phyloP scores from a whole-genome alignment of 2,797 vertebrate species.

The Okamejei kenojei region DNA sequence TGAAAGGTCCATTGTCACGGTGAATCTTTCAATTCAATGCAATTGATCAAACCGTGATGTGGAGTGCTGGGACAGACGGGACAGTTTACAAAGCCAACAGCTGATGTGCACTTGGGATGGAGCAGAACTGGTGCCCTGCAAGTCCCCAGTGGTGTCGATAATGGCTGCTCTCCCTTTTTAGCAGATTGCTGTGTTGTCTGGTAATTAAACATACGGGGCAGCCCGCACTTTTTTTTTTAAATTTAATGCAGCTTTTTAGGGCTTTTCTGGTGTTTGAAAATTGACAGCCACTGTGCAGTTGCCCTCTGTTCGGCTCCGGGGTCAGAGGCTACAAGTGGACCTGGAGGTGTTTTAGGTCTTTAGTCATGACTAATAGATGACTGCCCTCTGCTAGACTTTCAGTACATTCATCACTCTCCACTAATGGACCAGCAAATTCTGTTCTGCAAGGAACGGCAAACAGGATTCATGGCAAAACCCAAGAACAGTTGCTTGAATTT shows the following conservation, averaged over 20 bases:
- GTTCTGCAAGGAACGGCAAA: not conserved
- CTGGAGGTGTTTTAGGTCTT: constrained; percentile 15
- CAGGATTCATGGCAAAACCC: not conserved
- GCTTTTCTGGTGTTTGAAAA: constrained; percentile 1
- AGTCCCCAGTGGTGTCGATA: not conserved
- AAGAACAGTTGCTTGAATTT: not conserved
- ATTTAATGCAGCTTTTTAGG: not conserved
- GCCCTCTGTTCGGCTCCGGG: not conserved
- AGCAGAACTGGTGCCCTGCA: not conserved
- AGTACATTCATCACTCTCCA: not conserved
- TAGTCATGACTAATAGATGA: not conserved
- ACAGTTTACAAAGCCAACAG: not conserved
- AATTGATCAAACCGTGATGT: too few relatives aligned
- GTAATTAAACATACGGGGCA: not conserved
- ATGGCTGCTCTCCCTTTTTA: not conserved
- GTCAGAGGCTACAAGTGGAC: not conserved
- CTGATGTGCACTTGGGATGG: not conserved
- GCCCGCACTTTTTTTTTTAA: not conserved
- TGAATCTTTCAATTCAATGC: too few relatives aligned
- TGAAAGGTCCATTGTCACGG: too few relatives aligned
- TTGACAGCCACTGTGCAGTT: not conserved
- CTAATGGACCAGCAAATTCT: not conserved
- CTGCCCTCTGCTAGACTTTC: not conserved
- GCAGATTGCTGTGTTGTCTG: not conserved
- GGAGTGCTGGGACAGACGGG: not conserved